phyloP scores from a whole-genome alignment of 2,113 vertebrate species.

The Sinocyclocheilus grahami region DNA sequence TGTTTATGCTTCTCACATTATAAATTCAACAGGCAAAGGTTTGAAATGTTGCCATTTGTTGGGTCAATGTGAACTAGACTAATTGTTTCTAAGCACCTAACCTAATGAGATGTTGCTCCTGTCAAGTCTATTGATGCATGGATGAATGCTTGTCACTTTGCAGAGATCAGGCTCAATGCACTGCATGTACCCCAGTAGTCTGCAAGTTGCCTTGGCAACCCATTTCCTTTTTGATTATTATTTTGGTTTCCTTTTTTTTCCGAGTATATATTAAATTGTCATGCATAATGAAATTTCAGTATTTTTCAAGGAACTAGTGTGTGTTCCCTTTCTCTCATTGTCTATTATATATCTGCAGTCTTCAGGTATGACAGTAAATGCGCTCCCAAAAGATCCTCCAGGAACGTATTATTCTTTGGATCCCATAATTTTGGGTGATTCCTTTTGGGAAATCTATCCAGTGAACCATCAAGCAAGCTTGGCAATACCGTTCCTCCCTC shows the following conservation, averaged over 20 bases:
- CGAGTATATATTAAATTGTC: background rate
- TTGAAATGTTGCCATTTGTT: background rate
- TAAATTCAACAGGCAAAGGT: background rate
- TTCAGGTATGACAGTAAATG: slow-evolving; percentile 32
- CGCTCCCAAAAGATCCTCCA: slow-evolving; percentile 24
- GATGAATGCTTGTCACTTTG: slow-evolving; percentile 6
- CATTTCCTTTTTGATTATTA: background rate
- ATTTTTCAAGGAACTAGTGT: background rate
- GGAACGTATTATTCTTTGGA: slow-evolving; percentile 36
- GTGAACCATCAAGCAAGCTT: slow-evolving; percentile 65
- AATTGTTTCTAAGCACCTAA: slow-evolving; percentile 20
- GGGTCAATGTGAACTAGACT: background rate
- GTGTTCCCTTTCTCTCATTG: background rate
- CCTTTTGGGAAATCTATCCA: slow-evolving; percentile 57
- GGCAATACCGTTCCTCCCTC: slow-evolving; percentile 10
- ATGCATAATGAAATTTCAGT: background rate
- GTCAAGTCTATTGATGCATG: slow-evolving; percentile 7
- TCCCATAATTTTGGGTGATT: slow-evolving; percentile 41
- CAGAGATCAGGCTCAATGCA: background rate
- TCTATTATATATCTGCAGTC: background rate
- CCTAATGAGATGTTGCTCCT: background rate
- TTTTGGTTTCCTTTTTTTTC: background rate
- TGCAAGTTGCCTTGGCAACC: background rate
- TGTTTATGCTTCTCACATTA: background rate
- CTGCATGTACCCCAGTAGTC: background rate